Evolutionary conservation across 2,888 invertebrate species (phyloP).

Genomic region (Nomada lathburiana): DNA sequence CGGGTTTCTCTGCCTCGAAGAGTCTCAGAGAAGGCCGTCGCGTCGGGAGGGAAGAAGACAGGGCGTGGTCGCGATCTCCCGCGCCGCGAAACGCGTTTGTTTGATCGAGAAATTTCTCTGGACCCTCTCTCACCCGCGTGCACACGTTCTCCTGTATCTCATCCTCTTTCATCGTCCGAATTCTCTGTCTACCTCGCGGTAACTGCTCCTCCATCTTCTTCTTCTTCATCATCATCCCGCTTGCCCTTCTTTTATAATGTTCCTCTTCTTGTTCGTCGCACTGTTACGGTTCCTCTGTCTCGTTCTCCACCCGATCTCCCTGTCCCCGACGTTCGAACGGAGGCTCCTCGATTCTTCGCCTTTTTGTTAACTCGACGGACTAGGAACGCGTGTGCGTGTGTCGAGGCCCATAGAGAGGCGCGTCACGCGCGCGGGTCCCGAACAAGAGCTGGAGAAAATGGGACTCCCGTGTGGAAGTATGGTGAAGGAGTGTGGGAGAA

Average conservation of each 20-base stretch:
- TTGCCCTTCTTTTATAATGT: background rate
- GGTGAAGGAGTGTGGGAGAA: background rate
- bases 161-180: slow-evolving; percentile 11
- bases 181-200: background rate
- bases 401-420: slow-evolving; percentile 45
- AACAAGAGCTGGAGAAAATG: slow-evolving; percentile 24
- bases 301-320: slow-evolving; percentile 20
- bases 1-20: slow-evolving; percentile 38
- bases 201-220: background rate
- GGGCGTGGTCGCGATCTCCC: slow-evolving; percentile 78
- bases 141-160: background rate
- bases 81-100: slow-evolving; percentile 76
- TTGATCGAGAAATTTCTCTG: slow-evolving; percentile 72
- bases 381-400: slow-evolving; percentile 42
- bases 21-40: slow-evolving; percentile 47
- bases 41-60: slow-evolving; percentile 48
- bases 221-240: background rate
- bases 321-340: slow-evolving; percentile 42
- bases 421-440: slow-evolving; percentile 48
- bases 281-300: background rate
- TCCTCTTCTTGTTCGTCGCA: background rate
- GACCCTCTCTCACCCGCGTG: slow-evolving; percentile 9
- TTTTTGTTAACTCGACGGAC: slow-evolving; percentile 4
- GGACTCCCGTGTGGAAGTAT: background rate
- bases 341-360: slow-evolving; percentile 8